phyloP scores from a whole-genome alignment of 2,888 invertebrate genomes.

The Unio delphinus region DNA sequence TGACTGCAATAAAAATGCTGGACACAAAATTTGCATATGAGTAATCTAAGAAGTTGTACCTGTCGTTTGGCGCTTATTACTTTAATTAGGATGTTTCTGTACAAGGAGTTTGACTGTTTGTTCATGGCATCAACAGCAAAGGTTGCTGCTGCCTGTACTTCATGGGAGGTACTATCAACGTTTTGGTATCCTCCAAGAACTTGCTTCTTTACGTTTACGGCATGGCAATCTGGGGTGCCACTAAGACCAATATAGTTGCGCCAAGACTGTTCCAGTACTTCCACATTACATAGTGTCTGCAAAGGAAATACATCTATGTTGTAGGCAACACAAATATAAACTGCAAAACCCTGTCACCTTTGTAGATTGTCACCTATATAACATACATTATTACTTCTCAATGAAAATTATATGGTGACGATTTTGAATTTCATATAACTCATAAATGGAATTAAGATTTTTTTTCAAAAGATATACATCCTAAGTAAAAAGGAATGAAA shows the following conservation, averaged over 20 bases:
- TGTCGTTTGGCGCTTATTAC: constrained; percentile 24
- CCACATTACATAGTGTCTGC: constrained; percentile 11
- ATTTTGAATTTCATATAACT: no score
- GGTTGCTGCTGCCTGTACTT: constrained; percentile 20
- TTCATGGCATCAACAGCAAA: constrained; percentile 35
- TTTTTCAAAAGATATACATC: no score
- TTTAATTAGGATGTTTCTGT: constrained; percentile 16
- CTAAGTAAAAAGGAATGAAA: no score
- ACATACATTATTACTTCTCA: no score
- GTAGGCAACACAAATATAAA: no score
- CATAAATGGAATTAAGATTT: no score
- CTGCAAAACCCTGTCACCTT: not conserved
- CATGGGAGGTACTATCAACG: constrained; percentile 12
- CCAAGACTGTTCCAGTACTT: constrained; percentile 21
- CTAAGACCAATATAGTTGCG: constrained; percentile 8
- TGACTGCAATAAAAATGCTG: no score
- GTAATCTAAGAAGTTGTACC: constrained; percentile 12
- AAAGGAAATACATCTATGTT: no score
- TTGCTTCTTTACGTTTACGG: not conserved
- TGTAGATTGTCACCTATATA: no score
- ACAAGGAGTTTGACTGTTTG: constrained; percentile 30
- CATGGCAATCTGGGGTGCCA: constrained; percentile 1
- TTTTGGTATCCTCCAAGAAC: constrained; percentile 16
- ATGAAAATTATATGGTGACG: no score
- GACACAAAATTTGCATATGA: no score